Evolutionary conservation across 1,140 invertebrate genomes (phyloP).

Genomic region (Drosophila kurseongensis): DNA sequence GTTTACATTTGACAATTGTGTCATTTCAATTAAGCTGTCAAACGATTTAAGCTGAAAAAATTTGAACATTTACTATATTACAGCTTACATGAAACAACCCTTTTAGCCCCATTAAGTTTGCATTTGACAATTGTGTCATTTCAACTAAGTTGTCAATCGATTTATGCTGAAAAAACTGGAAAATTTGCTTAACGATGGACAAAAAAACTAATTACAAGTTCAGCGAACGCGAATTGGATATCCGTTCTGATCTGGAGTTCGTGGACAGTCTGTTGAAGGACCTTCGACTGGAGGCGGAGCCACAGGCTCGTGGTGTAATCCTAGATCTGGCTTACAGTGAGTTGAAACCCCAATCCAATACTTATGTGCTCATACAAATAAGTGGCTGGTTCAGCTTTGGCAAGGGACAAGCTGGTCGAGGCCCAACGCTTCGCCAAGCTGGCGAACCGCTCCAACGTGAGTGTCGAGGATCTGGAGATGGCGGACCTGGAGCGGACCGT

Average conservation of each 20-base stretch:
- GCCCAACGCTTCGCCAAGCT: conserved; percentile 7
- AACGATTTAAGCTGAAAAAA: neutral
- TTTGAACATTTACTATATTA: neutral
- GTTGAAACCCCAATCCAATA: neutral
- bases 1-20: neutral
- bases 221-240: neutral
- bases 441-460: conserved; percentile 6
- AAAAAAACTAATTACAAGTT: neutral
- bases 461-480: conserved; percentile 9
- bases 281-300: neutral
- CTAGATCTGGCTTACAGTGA: conserved; percentile 20
- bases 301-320: neutral
- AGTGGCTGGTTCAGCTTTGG: conserved; percentile 4
- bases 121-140: neutral
- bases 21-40: neutral
- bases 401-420: conserved; percentile 16
- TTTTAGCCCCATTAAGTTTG: neutral
- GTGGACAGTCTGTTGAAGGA: neutral
- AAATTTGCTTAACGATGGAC: neutral
- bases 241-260: neutral
- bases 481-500: neutral
- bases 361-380: too few species aligned
- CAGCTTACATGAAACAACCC: neutral
- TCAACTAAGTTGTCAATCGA: neutral
- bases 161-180: neutral